Evolutionary conservation across 2,797 vertebrate species (phyloP), one percentile per base, ranked within the genome.

Genomic region (Basileuterus tristriatus): DNA sequence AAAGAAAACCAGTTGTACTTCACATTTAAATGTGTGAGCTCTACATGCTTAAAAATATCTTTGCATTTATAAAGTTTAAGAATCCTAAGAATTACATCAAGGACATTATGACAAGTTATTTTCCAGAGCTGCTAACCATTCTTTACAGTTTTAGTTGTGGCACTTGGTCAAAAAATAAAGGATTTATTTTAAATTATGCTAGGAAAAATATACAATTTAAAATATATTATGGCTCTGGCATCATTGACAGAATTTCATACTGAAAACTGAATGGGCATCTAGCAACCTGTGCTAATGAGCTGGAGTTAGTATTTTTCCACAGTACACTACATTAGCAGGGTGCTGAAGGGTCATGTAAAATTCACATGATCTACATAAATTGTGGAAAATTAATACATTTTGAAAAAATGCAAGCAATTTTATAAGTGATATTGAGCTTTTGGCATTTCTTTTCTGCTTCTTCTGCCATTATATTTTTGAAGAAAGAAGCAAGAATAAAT

Each of bases 371-470:
- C 69, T 70, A 60, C 12, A 52, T 26, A 52, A 60, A 44, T 4
- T 67, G 34, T 46, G 76, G 43, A 71, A 92, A 90, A 89, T 64
- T 71, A 75, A 89, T 58, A 82, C 1, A 9, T 68, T 87, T 68
- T 27, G 49, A 56, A 84, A 95, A 95, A 96, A 82, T n/a, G 68
- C 30, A 96, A 64, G 12, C 7, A 68, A 56, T 77, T 93, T 80
- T 62, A 50, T 47, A 78, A 84, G 12, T 13, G 16, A 87, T 75
- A 86, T 12, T 59, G 26, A 82, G 26, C 27, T 81, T 44, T 44
- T 39, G 43, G 8, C 23, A 58, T 72, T 83, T n/a, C 10, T 76
- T 62, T 83, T 43, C 47, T 69, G 19, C 8, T 49, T 63, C 34
- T 94, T 86, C 67, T 43, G 6, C 9, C 15, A 34, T 14, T 55